Percentiles rank a stretch among this genome's conserved stretches.
Evolutionary conservation across 2,888 invertebrate genomes (phyloP).

Genomic region (Eupsilia transversa): DNA sequence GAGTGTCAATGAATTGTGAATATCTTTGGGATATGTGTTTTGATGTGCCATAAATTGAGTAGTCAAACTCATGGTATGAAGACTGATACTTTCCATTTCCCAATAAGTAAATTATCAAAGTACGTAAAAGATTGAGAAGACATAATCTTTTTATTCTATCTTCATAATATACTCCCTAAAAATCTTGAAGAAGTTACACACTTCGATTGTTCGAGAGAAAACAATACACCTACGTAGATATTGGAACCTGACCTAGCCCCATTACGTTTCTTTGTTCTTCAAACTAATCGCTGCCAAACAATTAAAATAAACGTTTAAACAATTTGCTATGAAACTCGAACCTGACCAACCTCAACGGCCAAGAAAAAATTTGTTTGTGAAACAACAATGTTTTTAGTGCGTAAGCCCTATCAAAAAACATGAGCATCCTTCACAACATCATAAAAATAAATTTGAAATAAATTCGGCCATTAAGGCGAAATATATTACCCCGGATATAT

Average conservation of each 20-base stretch:
- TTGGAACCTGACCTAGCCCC: neutral
- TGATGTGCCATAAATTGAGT: neutral
- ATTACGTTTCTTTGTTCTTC: neutral
- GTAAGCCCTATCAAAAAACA: constrained; percentile 20
- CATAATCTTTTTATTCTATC: too few species aligned
- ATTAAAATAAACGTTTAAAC: neutral
- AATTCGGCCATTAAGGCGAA: constrained; percentile 53
- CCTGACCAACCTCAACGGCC: constrained; percentile 35
- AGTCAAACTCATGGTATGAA: neutral
- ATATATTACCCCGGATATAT: constrained; percentile 62
- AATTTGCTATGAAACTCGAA: constrained; percentile 7
- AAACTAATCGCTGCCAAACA: neutral
- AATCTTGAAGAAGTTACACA: neutral
- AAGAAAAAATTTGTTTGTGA: neutral
- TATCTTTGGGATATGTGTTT: neutral
- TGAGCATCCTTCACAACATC: constrained; percentile 21
- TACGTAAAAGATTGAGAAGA: too few species aligned
- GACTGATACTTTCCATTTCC: too few species aligned
- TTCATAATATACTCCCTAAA: neutral
- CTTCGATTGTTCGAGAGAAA: neutral
- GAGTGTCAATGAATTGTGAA: neutral
- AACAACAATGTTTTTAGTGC: neutral
- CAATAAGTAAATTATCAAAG: too few species aligned
- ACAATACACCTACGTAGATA: neutral
- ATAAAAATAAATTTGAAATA: constrained; percentile 47